These are phyloP conservation scores for Orchestia grillus DNA, from an alignment of 1,140 invertebrate species.

Conservation along the genomic window DNA sequence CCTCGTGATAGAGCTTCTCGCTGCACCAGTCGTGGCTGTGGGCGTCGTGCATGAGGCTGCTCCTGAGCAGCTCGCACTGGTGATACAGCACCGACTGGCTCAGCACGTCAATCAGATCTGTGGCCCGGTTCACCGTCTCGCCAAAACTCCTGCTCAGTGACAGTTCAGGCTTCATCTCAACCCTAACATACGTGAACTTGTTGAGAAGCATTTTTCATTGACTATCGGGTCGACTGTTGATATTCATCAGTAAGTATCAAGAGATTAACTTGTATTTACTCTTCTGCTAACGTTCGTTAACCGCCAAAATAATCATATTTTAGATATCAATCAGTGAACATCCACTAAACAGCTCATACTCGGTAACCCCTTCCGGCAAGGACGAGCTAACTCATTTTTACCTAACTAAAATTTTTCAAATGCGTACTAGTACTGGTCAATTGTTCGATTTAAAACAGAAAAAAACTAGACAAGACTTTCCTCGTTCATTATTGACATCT, in stretches of 20 bases:
- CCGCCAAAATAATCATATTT: background rate
- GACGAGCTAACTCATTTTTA: background rate
- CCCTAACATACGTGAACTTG: background rate
- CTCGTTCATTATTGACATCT: no score
- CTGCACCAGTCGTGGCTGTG: constrained; percentile 80
- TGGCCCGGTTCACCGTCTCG: constrained; percentile 73
- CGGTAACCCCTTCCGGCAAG: no score
- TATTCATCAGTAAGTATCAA: background rate
- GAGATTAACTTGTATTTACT: background rate
- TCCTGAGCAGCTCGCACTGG: constrained; percentile 80
- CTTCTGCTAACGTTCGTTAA: background rate
- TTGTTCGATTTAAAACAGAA: no score
- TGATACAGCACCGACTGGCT: constrained; percentile 83
- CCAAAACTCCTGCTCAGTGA: constrained; percentile 59
- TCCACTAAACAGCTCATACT: background rate
- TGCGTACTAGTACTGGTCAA: no score
- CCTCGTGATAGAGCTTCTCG: constrained; percentile 77
- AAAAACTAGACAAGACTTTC: no score
- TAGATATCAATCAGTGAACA: background rate
- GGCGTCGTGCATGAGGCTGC: constrained; percentile 84
- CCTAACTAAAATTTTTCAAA: no score
- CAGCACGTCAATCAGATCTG: constrained; percentile 84
- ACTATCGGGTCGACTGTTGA: background rate
- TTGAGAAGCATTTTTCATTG: background rate
- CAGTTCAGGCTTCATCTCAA: background rate